phyloP scores from a whole-genome alignment of 1,140 invertebrate genomes.

The Choristoneura fumiferana region DNA sequence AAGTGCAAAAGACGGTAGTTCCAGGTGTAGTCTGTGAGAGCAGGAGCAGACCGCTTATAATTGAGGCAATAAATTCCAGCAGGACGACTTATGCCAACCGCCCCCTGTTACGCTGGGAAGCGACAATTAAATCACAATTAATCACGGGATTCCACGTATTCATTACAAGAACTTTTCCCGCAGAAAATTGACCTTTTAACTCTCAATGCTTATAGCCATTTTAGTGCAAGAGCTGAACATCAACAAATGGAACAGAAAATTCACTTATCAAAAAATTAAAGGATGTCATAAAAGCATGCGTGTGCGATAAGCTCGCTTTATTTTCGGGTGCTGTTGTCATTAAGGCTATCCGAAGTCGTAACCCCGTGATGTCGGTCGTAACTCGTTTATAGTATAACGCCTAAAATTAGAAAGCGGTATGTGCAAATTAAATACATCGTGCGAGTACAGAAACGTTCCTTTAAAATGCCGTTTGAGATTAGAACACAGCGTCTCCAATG shows the following conservation, averaged over 20 bases:
- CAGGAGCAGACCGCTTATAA: constrained; percentile 61
- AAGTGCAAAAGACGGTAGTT: constrained; percentile 43
- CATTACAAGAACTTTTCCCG: constrained; percentile 19
- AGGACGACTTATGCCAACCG: constrained; percentile 48
- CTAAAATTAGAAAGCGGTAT: constrained; percentile 59
- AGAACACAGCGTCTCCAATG: constrained; percentile 14
- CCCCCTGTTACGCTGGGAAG: constrained; percentile 42
- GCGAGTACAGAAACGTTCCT: constrained; percentile 24
- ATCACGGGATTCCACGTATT: constrained; percentile 56
- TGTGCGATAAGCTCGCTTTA: constrained; percentile 58
- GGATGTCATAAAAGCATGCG: constrained; percentile 42
- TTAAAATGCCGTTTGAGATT: constrained; percentile 28
- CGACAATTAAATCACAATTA: constrained; percentile 63
- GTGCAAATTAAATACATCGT: constrained; percentile 38
- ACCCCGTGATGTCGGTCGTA: constrained; percentile 62
- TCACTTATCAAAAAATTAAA: constrained; percentile 35
- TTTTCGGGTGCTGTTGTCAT: constrained; percentile 61
- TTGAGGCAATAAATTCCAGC: constrained; percentile 66
- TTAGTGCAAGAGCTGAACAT: no score
- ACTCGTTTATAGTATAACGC: constrained; percentile 61
- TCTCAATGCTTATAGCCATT: constrained; percentile 19
- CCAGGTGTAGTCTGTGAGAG: constrained; percentile 49
- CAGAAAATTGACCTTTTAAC: constrained; percentile 18
- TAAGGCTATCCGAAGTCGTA: constrained; percentile 57
- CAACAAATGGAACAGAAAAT: constrained; percentile 21